phyloP scores from a whole-genome alignment of 53 echinoderm and acorn worm genomes.

The Henricia sp. region DNA sequence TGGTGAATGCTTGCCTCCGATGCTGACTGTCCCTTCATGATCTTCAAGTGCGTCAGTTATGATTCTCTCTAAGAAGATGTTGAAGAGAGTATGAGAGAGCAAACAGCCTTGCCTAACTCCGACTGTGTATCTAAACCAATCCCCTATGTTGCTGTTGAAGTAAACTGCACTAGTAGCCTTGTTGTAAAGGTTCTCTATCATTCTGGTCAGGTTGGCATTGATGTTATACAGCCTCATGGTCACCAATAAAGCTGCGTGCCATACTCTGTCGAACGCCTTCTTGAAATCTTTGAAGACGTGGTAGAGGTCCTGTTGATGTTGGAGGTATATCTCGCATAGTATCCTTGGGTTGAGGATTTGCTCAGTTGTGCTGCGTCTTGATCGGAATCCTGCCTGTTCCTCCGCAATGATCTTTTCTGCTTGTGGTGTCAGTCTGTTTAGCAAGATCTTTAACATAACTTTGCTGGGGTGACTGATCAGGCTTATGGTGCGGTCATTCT shows the following conservation, averaged over 20 bases:
- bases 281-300: conserved; percentile 36
- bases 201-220: conserved; percentile 1
- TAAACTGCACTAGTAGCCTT: conserved; percentile 46
- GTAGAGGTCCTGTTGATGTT: conserved; percentile 14
- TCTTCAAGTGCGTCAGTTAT: conserved; percentile 1
- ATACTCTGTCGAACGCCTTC: too few relatives aligned
- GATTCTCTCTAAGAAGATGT: conserved; percentile 44
- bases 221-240: conserved; percentile 51
- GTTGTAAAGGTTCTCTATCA: conserved; percentile 36
- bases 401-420: conserved; percentile 58
- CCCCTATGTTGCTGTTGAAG: conserved; percentile 10
- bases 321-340: conserved; percentile 14
- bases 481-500: conserved; percentile 30
- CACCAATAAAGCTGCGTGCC: conserved; percentile 23
- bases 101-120: conserved; percentile 56
- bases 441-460: conserved; percentile 54
- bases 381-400: conserved; percentile 58
- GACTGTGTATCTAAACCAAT: conserved; percentile 52
- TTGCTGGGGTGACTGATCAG: conserved; percentile 60
- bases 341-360: conserved; percentile 30
- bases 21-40: too few relatives aligned
- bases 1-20: too few relatives aligned
- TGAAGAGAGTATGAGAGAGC: conserved; percentile 48
- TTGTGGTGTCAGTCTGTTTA: conserved; percentile 62
- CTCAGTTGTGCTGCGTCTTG: conserved; percentile 15